Base-by-base conservation (phyloP, 2,888 invertebrate genomes). In the Allacma fusca region DNA sequence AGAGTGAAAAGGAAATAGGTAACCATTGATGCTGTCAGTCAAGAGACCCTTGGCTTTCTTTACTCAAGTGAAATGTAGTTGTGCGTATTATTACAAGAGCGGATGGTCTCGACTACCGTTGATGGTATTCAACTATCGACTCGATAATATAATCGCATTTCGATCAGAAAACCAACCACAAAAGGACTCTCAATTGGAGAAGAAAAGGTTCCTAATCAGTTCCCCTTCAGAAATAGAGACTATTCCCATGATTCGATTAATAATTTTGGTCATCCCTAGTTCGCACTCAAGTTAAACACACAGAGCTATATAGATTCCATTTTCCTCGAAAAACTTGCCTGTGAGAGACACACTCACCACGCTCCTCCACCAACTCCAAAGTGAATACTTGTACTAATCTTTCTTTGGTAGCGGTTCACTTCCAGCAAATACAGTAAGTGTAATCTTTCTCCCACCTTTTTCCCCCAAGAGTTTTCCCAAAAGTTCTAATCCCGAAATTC, bases 131-230 rank as follows among this genome's bases (percentile, higher is more conserved):
- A 72, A n/a, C 62, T 23, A 34, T 72, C 72, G 34, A 73, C 65
- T 67, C 23, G 59, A 78, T 69, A 69, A 72, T 77, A 77, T 75
- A 80, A 80, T 80, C 80, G 73, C 75, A 77, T 78, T 78, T 78
- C 71, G 77, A 76, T 78, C 78, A 80, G 70, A 72, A 72, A 28
- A 28, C 62, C 72, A 59, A 34, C 70, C 62, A 72, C 72, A 72
- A 72, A 80, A 67, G 78, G 72, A 65, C 75, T 68, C 65, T 50
- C 76, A 80, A 80, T 80, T 80, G 80, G 67, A 71, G 71, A 78
- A 78, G 76, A 80, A 80, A 78, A 76, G 80, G 70, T 34, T 64
- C 71, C 80, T 80, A 80, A 80, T 80, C 80, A 80, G 78, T 78
- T 78, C 76, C 78, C 76, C 75, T 76, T 76, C 70, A 78, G 72